A percentile compares a stretch with the other conserved stretches of the same genome.
Conservation (phyloP, 2,797 vertebrate species). For the Champsocephalus esox region DNA sequence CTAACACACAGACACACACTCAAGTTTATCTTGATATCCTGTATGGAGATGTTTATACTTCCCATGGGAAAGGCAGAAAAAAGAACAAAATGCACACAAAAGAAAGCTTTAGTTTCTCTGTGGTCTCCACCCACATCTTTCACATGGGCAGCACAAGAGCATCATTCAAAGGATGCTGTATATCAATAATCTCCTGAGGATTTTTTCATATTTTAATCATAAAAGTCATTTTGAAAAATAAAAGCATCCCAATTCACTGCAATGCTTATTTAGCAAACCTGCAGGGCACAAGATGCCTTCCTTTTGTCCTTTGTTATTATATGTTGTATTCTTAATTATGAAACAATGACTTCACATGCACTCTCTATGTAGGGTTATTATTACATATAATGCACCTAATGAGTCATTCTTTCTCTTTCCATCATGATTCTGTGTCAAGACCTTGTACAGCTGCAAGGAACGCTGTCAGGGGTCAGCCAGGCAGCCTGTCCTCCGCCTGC, state of each 20-base stretch:
- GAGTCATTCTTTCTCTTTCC: slow-evolving; percentile 45
- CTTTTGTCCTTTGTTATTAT: background rate
- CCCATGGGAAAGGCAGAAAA: slow-evolving; percentile 27
- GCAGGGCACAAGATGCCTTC: background rate
- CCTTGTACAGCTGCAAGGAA: slow-evolving; percentile 57
- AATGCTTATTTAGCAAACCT: background rate
- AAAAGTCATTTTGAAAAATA: no score
- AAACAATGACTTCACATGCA: background rate
- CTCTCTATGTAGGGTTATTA: slow-evolving; percentile 12
- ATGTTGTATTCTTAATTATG: no score
- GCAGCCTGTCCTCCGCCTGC: slow-evolving; percentile 51
- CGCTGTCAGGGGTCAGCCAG: slow-evolving; percentile 51
- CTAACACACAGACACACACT: slow-evolving; percentile 9
- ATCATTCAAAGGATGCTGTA: slow-evolving; percentile 18
- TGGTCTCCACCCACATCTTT: slow-evolving; percentile 65
- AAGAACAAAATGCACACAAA: slow-evolving; percentile 37
- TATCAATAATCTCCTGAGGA: background rate
- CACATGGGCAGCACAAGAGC: slow-evolving; percentile 58
- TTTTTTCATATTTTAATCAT: no score
- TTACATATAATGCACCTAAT: slow-evolving; percentile 26
- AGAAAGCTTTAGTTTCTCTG: slow-evolving; percentile 58
- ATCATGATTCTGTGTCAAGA: slow-evolving; percentile 54
- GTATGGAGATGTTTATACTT: slow-evolving; percentile 30
- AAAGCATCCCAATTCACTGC: background rate
- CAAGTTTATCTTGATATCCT: slow-evolving; percentile 28